Percentiles rank a stretch among this genome's conserved stretches.
These are phyloP conservation scores for Urocitellus parryii DNA, from an alignment of 2,113 vertebrate species.

Conservation along the genomic window DNA sequence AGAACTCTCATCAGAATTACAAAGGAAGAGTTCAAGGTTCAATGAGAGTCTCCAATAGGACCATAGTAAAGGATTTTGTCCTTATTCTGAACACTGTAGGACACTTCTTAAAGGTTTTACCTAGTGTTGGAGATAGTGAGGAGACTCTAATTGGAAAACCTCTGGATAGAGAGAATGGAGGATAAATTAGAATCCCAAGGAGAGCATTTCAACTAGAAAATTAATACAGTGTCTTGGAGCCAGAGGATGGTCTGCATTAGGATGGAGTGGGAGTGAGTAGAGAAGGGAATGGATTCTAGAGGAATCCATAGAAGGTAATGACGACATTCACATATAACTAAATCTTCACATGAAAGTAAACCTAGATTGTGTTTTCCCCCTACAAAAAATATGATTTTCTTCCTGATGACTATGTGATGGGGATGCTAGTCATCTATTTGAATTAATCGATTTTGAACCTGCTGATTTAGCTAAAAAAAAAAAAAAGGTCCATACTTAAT, in stretches of 20 bases:
- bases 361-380: not conserved
- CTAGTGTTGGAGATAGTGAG: not conserved
- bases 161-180: not conserved
- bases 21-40: not conserved
- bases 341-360: not conserved
- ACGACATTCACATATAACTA: not conserved
- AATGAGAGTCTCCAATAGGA: not conserved
- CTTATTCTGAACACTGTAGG: not conserved
- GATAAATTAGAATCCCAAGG: not conserved
- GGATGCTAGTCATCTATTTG: slow-evolving; percentile 8
- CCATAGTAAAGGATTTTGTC: not conserved
- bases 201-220: not conserved
- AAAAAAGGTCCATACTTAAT: not conserved
- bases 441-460: slow-evolving; percentile 45
- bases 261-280: not conserved
- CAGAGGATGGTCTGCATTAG: not conserved
- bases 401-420: not conserved
- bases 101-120: not conserved
- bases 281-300: not conserved
- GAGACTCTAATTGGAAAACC: slow-evolving; percentile 7
- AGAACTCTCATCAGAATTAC: not conserved
- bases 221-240: not conserved
- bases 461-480: slow-evolving; percentile 26
- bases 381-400: not conserved
- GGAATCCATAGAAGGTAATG: not conserved